Conservation (phyloP, 2,888 invertebrate genomes). For the Drosophila multiciliata region DNA sequence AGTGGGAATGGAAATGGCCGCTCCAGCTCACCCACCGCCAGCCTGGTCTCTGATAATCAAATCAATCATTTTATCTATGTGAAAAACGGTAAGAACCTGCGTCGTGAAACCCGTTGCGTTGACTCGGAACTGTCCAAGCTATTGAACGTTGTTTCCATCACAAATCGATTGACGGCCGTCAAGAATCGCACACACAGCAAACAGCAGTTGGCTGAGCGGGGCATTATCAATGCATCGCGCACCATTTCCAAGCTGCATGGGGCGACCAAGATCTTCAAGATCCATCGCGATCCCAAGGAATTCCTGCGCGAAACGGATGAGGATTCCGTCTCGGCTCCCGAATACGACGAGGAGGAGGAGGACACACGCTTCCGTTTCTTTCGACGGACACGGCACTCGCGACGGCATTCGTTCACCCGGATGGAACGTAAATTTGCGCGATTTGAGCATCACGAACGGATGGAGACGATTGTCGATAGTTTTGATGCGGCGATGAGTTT, state of each 20-base stretch:
- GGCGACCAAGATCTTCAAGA: conserved; percentile 79
- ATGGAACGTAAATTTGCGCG: conserved; percentile 73
- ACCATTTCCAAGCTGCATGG: conserved; percentile 77
- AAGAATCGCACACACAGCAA: conserved; percentile 59
- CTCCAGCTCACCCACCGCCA: conserved; percentile 63
- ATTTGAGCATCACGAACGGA: conserved; percentile 81
- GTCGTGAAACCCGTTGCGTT: conserved; percentile 80
- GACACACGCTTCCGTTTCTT: conserved; percentile 77
- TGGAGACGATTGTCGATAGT: conserved; percentile 82
- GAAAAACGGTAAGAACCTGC: conserved; percentile 73
- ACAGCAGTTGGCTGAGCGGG: conserved; percentile 67
- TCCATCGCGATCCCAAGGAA: conserved; percentile 81
- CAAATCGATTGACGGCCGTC: conserved; percentile 62
- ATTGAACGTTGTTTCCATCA: conserved; percentile 82
- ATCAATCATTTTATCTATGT: conserved; percentile 74
- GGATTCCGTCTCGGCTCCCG: conserved; percentile 82
- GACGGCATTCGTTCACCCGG: conserved; percentile 52
- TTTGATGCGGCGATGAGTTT: conserved; percentile 83
- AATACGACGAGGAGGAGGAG: conserved; percentile 82
- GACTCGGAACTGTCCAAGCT: conserved; percentile 81
- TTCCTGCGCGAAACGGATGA: conserved; percentile 82
- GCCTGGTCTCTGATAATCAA: conserved; percentile 67
- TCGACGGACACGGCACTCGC: conserved; percentile 65
- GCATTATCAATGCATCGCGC: conserved; percentile 77
- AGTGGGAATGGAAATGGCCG: conserved; percentile 47